Percentiles rank a stretch among this genome's conserved stretches.
Conservation (phyloP, 2,888 invertebrate species). For the Drosophila aldrichi region DNA sequence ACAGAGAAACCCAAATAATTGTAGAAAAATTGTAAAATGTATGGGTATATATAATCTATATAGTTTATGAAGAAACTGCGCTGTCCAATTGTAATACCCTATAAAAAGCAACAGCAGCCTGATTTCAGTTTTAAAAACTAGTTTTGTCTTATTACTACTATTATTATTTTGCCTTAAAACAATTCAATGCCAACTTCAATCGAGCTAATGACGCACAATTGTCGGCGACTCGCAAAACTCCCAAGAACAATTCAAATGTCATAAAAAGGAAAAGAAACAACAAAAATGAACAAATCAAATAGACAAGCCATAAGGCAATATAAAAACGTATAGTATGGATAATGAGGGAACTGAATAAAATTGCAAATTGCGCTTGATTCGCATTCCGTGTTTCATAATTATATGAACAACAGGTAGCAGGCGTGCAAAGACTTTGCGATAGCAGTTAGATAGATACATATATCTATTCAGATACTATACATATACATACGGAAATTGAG, state of each 20-base stretch:
- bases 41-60: too few relatives aligned
- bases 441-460: not conserved
- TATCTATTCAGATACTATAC: not conserved
- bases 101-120: conserved; percentile 13
- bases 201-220: conserved; percentile 47
- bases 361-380: conserved; percentile 38
- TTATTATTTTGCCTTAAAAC: conserved; percentile 32
- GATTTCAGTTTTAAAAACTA: conserved; percentile 70
- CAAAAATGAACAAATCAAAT: conserved; percentile 7
- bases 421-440: conserved; percentile 1
- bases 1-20: conserved; percentile 39
- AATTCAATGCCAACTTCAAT: conserved; percentile 69
- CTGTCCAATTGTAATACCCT: conserved; percentile 12
- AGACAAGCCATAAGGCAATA: conserved; percentile 5
- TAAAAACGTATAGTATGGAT: conserved; percentile 12
- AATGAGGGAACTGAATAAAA: conserved; percentile 23
- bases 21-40: conserved; percentile 24
- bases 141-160: conserved; percentile 21
- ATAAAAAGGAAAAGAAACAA: conserved; percentile 16
- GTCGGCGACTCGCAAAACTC: conserved; percentile 21
- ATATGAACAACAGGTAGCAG: conserved; percentile 34
- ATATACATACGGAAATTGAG: conserved; percentile 28
- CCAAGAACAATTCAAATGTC: conserved; percentile 34
- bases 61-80: too few relatives aligned
- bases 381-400: conserved; percentile 21